These are phyloP conservation scores for Xiphophorus couchianus DNA, from an alignment of 2,113 vertebrate species.

Conservation along the genomic window DNA sequence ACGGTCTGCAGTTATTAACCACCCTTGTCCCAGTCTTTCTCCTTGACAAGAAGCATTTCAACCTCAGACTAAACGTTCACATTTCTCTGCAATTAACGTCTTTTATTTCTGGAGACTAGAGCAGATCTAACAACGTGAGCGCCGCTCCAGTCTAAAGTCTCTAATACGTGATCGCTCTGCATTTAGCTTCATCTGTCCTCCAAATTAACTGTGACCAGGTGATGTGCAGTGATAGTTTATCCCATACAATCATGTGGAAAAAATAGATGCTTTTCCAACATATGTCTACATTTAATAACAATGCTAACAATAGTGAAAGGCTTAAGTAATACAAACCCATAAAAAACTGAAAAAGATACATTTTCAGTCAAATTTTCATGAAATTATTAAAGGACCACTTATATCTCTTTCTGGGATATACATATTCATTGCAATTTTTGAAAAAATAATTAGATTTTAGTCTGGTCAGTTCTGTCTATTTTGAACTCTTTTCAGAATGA, in stretches of 20 bases:
- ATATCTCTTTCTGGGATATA: no score
- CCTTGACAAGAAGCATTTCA: constrained; percentile 43
- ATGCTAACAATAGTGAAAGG: neutral
- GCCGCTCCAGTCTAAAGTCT: neutral
- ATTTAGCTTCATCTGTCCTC: neutral
- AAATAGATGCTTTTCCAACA: neutral
- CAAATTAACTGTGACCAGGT: no score
- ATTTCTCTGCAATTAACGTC: neutral
- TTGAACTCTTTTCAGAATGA: no score
- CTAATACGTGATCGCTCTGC: neutral
- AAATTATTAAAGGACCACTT: no score
- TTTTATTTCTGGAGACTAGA: neutral
- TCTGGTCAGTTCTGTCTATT: no score
- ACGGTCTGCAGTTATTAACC: constrained; percentile 75
- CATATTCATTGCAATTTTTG: no score
- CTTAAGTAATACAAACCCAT: neutral
- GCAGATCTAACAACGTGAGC: neutral
- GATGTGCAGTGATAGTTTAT: no score
- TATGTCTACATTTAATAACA: neutral
- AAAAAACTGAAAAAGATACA: neutral
- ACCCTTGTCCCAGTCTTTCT: constrained; percentile 56
- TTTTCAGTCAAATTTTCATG: neutral
- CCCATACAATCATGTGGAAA: neutral
- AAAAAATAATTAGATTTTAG: no score
- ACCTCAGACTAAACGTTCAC: constrained; percentile 38